Evolutionary conservation across 2,888 invertebrate species (phyloP).

Genomic region (Drosophila suboccidentalis): DNA sequence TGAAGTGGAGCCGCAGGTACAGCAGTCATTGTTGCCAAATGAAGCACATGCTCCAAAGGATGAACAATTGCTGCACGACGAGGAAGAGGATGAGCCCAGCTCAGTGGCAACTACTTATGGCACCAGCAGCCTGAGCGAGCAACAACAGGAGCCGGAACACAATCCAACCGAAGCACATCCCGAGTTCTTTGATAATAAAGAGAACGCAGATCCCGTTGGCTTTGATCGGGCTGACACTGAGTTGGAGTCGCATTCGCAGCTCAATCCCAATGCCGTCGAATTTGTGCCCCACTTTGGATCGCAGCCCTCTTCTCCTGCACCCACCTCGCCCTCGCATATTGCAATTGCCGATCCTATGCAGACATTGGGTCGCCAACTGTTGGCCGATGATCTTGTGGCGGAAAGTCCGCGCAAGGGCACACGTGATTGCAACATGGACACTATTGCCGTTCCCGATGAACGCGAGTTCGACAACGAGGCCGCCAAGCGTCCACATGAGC

Average conservation of each 20-base stretch:
- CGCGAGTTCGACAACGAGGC: conserved; percentile 84
- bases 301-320: conserved; percentile 87
- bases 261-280: conserved; percentile 95
- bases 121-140: conserved; percentile 81
- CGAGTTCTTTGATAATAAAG: conserved; percentile 64
- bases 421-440: conserved; percentile 82
- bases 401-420: conserved; percentile 91
- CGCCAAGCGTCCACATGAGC: conserved; percentile 83
- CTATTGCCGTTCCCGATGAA: conserved; percentile 82
- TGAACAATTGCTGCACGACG: conserved; percentile 32
- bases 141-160: conserved; percentile 44
- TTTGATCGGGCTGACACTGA: conserved; percentile 17
- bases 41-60: conserved; percentile 13
- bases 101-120: conserved; percentile 83
- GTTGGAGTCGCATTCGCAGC: conserved; percentile 90
- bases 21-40: conserved; percentile 9
- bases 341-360: conserved; percentile 41
- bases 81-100: conserved; percentile 81
- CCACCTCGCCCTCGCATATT: conserved; percentile 6
- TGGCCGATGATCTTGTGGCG: conserved; percentile 86
- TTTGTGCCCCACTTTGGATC: conserved; percentile 87
- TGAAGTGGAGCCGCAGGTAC: conserved; percentile 45
- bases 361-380: conserved; percentile 62
- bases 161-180: conserved; percentile 15
- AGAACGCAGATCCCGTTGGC: conserved; percentile 56